Evolutionary conservation across 2,113 vertebrate species (phyloP).

Genomic region (Catharus fuscescens): DNA sequence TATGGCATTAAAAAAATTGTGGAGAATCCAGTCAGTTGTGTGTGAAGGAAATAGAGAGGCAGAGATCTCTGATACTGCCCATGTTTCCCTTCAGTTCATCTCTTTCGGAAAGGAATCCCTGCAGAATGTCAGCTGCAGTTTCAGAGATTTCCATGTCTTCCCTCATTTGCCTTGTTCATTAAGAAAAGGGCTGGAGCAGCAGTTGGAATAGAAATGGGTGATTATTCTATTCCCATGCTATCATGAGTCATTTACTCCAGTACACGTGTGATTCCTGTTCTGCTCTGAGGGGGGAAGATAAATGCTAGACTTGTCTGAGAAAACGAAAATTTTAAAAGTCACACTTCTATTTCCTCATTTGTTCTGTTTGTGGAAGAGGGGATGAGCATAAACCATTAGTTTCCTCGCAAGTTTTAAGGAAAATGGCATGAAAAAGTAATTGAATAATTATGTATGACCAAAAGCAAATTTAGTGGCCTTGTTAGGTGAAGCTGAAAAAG

Average conservation of each 20-base stretch:
- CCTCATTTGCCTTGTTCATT: not conserved
- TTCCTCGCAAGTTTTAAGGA: not conserved
- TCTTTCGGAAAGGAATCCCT: not conserved
- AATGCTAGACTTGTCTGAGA: not conserved
- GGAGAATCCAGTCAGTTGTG: not conserved
- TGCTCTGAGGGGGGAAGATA: not conserved
- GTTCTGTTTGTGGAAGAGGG: not conserved
- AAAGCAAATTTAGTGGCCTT: not conserved
- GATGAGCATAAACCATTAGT: not conserved
- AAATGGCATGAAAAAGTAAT: not conserved
- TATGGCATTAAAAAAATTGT: not conserved
- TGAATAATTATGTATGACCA: not conserved
- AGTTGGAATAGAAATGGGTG: not conserved
- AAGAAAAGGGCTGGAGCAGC: not conserved
- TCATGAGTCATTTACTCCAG: not conserved
- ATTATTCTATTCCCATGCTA: not conserved
- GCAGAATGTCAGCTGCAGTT: not conserved
- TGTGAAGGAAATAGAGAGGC: not conserved
- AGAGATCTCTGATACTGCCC: not conserved
- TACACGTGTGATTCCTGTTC: not conserved
- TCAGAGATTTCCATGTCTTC: not conserved
- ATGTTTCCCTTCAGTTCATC: not conserved
- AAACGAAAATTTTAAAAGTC: not conserved
- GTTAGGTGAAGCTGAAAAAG: not conserved
- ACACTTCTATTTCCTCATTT: not conserved